These are phyloP conservation scores for Engraulis encrasicolus DNA, from an alignment of 2,113 vertebrate genomes.

Conservation along the genomic window DNA sequence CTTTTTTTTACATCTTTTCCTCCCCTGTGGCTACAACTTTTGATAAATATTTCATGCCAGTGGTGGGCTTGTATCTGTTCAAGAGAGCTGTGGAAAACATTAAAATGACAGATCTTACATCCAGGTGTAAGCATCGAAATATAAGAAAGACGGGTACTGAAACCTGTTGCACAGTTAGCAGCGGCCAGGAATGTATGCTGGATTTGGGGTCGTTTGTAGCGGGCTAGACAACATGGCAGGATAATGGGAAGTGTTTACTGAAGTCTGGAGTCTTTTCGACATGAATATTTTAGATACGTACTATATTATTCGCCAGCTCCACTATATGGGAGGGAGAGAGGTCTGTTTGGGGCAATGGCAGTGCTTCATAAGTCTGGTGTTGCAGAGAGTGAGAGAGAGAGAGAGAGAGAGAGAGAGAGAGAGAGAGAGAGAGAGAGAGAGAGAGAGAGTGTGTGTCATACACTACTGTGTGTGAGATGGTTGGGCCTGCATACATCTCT, in stretches of 20 bases:
- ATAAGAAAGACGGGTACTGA: background rate
- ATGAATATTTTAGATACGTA: constrained; percentile 71
- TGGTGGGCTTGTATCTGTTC: background rate
- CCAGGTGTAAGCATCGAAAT: constrained; percentile 23
- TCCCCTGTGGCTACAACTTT: constrained; percentile 12
- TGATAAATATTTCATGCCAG: constrained; percentile 34
- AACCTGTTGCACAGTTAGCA: background rate
- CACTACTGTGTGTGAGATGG: background rate
- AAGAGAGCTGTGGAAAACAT: constrained; percentile 16
- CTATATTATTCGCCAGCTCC: constrained; percentile 63
- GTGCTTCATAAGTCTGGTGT: constrained; percentile 47
- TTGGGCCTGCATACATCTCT: constrained; percentile 3
- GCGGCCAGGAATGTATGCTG: constrained; percentile 12
- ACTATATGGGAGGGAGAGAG: constrained; percentile 56
- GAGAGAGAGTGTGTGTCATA: background rate
- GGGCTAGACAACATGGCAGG: background rate
- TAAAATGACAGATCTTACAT: constrained; percentile 5
- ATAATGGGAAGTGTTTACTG: constrained; percentile 17
- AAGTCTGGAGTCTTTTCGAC: constrained; percentile 58
- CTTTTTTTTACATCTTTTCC: constrained; percentile 8
- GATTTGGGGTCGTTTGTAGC: constrained; percentile 9
- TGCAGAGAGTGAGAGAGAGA: constrained; percentile 44
- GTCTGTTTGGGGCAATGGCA: constrained; percentile 57
- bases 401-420: constrained; percentile 24
- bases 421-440: too few species aligned